A percentile compares a stretch with the other conserved stretches of the same genome.
Evolutionary conservation across 2,113 vertebrate genomes (phyloP).

Genomic region (Ginglymostoma cirratum): DNA sequence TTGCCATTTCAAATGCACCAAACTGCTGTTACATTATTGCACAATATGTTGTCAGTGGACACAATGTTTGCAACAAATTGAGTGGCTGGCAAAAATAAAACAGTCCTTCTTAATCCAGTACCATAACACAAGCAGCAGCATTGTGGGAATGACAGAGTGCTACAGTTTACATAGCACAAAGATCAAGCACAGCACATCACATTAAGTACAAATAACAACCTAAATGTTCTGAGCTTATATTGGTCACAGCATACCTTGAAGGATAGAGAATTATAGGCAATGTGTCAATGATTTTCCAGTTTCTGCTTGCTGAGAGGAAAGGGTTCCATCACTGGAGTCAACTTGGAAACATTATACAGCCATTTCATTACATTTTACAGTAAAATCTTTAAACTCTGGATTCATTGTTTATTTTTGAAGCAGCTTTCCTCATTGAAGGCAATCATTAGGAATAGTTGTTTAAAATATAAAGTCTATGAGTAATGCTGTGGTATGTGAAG

Average conservation of each 20-base stretch:
- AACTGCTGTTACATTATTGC: neutral
- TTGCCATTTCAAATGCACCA: neutral
- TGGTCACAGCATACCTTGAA: neutral
- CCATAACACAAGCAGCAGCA: neutral
- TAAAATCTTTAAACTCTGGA: neutral
- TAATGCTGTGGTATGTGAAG: neutral
- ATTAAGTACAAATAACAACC: neutral
- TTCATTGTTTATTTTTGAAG: neutral
- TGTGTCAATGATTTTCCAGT: neutral
- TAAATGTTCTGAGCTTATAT: neutral
- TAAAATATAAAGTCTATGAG: neutral
- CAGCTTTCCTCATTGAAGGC: neutral
- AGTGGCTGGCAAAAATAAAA: neutral
- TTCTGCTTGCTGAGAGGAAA: neutral
- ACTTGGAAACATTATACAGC: neutral
- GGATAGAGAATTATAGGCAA: neutral
- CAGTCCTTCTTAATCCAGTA: neutral
- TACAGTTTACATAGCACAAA: neutral
- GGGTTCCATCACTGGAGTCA: neutral
- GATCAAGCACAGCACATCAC: neutral
- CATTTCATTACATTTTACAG: neutral
- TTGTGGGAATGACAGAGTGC: neutral
- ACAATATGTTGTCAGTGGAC: neutral
- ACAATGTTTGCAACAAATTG: neutral
- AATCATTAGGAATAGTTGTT: neutral